Evolutionary conservation across 1,140 invertebrate genomes (phyloP).

Genomic region (Argopecten irradians): DNA sequence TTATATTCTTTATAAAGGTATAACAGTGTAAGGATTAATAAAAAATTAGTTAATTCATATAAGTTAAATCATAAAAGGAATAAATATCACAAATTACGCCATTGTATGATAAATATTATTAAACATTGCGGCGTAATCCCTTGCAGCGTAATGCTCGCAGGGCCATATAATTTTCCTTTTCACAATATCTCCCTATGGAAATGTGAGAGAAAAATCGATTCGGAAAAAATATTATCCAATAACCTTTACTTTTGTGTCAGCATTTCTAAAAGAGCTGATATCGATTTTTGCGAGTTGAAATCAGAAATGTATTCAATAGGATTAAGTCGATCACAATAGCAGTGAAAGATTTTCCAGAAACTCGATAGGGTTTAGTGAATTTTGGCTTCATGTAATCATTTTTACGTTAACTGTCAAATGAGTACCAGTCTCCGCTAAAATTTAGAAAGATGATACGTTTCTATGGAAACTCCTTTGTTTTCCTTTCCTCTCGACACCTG

Average conservation of each 20-base stretch:
- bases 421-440: constrained; percentile 20
- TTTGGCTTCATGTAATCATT: constrained; percentile 22
- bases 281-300: not conserved
- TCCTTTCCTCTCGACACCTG: constrained; percentile 14
- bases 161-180: not conserved
- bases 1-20: too few species aligned
- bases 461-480: constrained; percentile 17
- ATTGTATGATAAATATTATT: too few species aligned
- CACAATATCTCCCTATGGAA: not conserved
- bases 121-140: not conserved
- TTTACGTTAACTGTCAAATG: constrained; percentile 22
- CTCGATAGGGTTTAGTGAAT: constrained; percentile 16
- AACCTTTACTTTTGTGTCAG: not conserved
- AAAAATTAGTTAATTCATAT: too few species aligned
- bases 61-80: too few species aligned
- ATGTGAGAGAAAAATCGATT: constrained; percentile 18
- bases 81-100: too few species aligned
- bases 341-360: not conserved
- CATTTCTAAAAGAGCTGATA: not conserved
- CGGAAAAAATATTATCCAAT: not conserved
- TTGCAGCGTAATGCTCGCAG: not conserved
- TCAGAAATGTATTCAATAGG: constrained; percentile 10
- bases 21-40: too few species aligned
- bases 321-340: not conserved
- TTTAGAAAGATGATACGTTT: constrained; percentile 23